Conservation (phyloP, 2,888 invertebrate genomes). For the Andrena camellia region DNA sequence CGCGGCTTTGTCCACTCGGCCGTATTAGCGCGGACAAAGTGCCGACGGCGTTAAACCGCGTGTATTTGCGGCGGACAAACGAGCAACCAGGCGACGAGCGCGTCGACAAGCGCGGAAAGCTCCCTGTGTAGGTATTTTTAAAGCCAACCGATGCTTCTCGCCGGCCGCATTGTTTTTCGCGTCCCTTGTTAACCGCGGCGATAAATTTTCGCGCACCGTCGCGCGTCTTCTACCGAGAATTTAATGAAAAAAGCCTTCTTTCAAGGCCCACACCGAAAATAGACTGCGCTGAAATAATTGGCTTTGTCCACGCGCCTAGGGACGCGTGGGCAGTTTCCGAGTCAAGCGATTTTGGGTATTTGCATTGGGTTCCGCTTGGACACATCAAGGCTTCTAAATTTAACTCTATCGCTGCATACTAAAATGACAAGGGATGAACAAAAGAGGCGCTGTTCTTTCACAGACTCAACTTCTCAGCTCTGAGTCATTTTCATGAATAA, state of each 20-base stretch:
- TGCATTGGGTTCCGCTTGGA: neutral
- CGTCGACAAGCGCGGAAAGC: conserved; percentile 41
- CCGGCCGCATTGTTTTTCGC: conserved; percentile 43
- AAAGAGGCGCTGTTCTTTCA: too few relatives aligned
- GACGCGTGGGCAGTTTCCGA: neutral
- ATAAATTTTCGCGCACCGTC: conserved; percentile 20
- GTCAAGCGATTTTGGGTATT: neutral
- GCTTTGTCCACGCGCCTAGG: neutral
- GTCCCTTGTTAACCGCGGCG: neutral
- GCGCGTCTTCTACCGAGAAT: conserved; percentile 11
- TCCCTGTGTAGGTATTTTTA: conserved; percentile 41
- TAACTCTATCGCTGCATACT: too few relatives aligned
- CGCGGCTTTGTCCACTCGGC: conserved; percentile 48
- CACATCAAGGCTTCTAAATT: neutral
- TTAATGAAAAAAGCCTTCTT: neutral
- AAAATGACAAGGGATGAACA: too few relatives aligned
- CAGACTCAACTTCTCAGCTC: too few relatives aligned
- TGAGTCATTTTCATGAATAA: too few relatives aligned
- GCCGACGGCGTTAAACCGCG: conserved; percentile 63
- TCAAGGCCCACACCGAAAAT: conserved; percentile 40
- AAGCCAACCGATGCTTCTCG: conserved; percentile 8
- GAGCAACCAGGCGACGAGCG: conserved; percentile 7
- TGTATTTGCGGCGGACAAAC: conserved; percentile 50
- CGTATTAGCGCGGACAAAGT: conserved; percentile 64
- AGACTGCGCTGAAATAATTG: conserved; percentile 31